Base-by-base conservation (phyloP, 53 echinoderm and acorn worm species). In the Echinometra lucunter region DNA sequence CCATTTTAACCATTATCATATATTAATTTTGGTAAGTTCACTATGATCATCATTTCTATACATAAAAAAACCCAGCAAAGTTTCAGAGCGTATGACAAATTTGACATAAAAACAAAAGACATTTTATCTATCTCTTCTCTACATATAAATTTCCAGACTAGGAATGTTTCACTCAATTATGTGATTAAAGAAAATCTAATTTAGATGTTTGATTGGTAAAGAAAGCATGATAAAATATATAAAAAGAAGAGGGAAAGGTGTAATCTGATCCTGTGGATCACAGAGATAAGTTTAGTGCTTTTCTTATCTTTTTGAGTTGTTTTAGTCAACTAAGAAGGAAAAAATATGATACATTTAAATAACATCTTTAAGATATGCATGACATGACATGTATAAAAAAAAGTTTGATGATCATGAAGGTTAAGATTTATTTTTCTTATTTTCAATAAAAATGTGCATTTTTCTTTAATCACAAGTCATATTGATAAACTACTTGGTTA, bases 291-390 rank as follows among this genome's bases (percentile, higher is more conserved):
- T 38, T 7, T 19, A 40, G 78, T 78, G 78, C 78, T 21, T 0
- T 78, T 12, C 78, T 78, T 42, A 42, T 40, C 72, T 42, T 78
- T 7, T 17, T 40, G 21, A 40, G 19, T 78, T 40, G 38, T 69
- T 32, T 19, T 30, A 35, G 19, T 6, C 23, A 16, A 21, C 4
- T 40, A 38, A 40, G 38, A 42, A 78, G 40, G 23, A 40, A n/a
- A 72, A 42, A 40, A 38, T 40, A 42, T 37, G 38, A 78, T 78
- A 78, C 42, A 78, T 78, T 42, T 40, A 19, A 78, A 78, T 42
- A 18, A 78, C 78, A 78, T 78, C 78, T 78, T 78, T 19, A 78
- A 78, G 78, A 78, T 78, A 42, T 78, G 78, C 38, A 78, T 78
- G 78, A 40, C 42, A 21, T 78, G 69, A 69, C 30, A 69, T 12